Conservation (phyloP, 2,888 invertebrate genomes). For the Pristionchus exspectatus region DNA sequence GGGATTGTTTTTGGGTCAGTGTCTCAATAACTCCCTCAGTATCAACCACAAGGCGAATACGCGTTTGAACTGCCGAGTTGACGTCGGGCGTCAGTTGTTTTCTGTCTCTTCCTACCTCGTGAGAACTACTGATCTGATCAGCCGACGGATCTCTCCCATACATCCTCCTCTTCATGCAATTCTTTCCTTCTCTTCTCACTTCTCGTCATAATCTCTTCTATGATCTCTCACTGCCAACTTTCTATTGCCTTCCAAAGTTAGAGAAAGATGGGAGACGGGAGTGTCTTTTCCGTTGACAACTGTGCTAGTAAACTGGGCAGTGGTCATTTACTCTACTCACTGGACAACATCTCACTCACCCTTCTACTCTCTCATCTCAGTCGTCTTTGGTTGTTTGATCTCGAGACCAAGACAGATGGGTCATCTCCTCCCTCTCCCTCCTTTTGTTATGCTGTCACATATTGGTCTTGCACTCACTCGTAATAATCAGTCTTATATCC, state of each 20-base stretch:
- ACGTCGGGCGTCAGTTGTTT: slow-evolving; percentile 34
- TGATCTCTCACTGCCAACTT: not conserved
- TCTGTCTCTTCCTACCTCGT: slow-evolving; percentile 1
- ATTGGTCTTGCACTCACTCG: not conserved
- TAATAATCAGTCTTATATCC: not conserved
- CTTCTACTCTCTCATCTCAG: not conserved
- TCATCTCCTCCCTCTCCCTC: not conserved
- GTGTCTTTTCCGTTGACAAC: slow-evolving; percentile 7
- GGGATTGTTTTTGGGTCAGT: slow-evolving; percentile 24
- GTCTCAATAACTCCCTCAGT: slow-evolving; percentile 19
- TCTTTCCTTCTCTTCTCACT: not conserved
- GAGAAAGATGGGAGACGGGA: not conserved
- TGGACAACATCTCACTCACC: not conserved
- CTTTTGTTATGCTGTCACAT: not conserved
- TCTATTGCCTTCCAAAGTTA: slow-evolving; percentile 1
- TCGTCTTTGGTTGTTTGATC: slow-evolving; percentile 42
- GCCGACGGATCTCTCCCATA: not conserved
- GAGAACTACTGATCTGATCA: slow-evolving; percentile 32
- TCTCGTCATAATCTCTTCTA: not conserved
- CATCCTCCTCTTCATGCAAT: not conserved
- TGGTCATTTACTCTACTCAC: not conserved
- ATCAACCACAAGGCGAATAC: slow-evolving; percentile 31
- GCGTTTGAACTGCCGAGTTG: slow-evolving; percentile 36
- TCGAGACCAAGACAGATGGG: slow-evolving; percentile 17
- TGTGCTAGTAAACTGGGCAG: not conserved